phyloP scores from a whole-genome alignment of 2,888 invertebrate genomes.

The Petrophora chlorosata region DNA sequence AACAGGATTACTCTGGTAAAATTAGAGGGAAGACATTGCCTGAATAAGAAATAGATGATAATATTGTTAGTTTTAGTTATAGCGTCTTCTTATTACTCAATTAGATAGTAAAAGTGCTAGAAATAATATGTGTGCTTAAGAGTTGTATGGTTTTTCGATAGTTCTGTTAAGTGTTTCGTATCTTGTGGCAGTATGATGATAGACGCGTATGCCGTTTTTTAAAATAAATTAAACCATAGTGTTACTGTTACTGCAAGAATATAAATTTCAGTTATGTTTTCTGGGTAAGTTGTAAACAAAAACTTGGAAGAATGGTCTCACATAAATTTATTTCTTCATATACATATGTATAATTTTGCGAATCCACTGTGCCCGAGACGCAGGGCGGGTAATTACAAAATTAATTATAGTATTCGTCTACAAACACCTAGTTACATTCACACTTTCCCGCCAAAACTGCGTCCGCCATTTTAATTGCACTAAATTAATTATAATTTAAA shows the following conservation, averaged over 20 bases:
- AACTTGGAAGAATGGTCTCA: slow-evolving; percentile 66
- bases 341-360: slow-evolving; percentile 83
- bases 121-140: not conserved
- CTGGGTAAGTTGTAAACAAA: slow-evolving; percentile 31
- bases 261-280: too few relatives aligned
- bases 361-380: slow-evolving; percentile 82
- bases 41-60: slow-evolving; percentile 37
- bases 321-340: slow-evolving; percentile 84
- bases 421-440: slow-evolving; percentile 72
- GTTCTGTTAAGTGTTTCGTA: not conserved
- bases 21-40: slow-evolving; percentile 32
- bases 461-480: slow-evolving; percentile 71
- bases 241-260: too few relatives aligned
- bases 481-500: slow-evolving; percentile 66
- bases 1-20: slow-evolving; percentile 46
- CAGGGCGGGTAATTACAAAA: slow-evolving; percentile 78
- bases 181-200: too few relatives aligned
- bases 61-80: slow-evolving; percentile 16
- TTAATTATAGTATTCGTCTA: slow-evolving; percentile 66
- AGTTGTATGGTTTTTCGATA: not conserved
- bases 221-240: too few relatives aligned
- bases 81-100: slow-evolving; percentile 7
- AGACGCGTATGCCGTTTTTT: not conserved
- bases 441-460: slow-evolving; percentile 63
- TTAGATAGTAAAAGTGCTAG: slow-evolving; percentile 6